phyloP scores from a whole-genome alignment of 2,113 vertebrate species.

The Carassius gibelio region DNA sequence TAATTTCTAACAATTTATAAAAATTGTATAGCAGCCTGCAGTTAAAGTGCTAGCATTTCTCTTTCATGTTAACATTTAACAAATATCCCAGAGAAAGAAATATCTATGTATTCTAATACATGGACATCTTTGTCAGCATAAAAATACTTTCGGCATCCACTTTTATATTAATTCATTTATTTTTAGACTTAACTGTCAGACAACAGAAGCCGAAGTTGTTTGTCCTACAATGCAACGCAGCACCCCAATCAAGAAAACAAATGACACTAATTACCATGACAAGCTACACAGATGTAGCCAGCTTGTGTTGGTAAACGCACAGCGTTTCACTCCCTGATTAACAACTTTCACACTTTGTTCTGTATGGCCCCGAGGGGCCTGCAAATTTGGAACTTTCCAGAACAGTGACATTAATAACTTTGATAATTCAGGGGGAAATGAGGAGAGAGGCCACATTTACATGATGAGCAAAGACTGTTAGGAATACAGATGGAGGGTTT shows the following conservation, averaged over 20 bases:
- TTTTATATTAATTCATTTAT: neutral
- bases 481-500: constrained; percentile 29
- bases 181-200: constrained; percentile 36
- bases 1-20: neutral
- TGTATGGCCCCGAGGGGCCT: constrained; percentile 59
- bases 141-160: neutral
- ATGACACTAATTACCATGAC: constrained; percentile 73
- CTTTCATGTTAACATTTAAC: neutral
- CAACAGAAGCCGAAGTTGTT: constrained; percentile 58
- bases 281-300: constrained; percentile 71
- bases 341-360: constrained; percentile 64
- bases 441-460: constrained; percentile 24
- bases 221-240: constrained; percentile 65
- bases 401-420: constrained; percentile 49
- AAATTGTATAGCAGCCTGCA: neutral
- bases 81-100: neutral
- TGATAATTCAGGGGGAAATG: constrained; percentile 54
- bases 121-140: neutral
- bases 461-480: constrained; percentile 7
- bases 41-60: neutral
- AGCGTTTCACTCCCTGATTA: constrained; percentile 71
- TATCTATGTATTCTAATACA: neutral
- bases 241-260: constrained; percentile 70
- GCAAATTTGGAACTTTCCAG: constrained; percentile 48
- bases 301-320: constrained; percentile 75